Evolutionary conservation across 2,797 vertebrate species (phyloP), one percentile per base, ranked within the genome.

Genomic region (Lepus townsendii): DNA sequence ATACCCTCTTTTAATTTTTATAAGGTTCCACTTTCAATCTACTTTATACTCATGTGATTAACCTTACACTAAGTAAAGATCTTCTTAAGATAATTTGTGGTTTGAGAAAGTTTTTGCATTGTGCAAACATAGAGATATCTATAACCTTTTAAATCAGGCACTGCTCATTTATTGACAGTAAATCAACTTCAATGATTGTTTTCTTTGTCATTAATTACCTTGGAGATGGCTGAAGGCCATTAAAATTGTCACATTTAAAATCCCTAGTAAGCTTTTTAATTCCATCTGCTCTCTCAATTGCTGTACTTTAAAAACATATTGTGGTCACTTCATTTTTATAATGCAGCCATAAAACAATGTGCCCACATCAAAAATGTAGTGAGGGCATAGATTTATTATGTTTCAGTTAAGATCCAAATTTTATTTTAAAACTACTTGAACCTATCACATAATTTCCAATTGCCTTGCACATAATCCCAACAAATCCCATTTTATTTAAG

Each of bases 311-410:
- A 90, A 97, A 97, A 88, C 90, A 96, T 7, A 89, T 26, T 71
- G 4, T 0, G 85, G 71, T 60, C 14, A 93, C 92, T 97, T 97
- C 83, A 90, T 82, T 97, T 97, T 97, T 97, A 96, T 30, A 91
- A 22, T 73, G 20, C 38, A 94, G n/a, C 93, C 83, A 95, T 92
- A 97, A 97, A 97, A 96, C 95, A 97, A 92, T 97, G 78, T 90
- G 90, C 63, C 54, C 65, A 47, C 22, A 52, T 95, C n/a, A 90
- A 85, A 91, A 96, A n/a, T 96, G 78, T 72, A 88, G 27, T 96
- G 66, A 94, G 9, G 22, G 47, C 75, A 62, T 93, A 92, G 71
- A 75, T 94, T 78, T 66, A 91, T 77, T 83, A 42, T 62, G 91
- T 65, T 90, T 97, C 78, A 89, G 76, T 54, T 91, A 82, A 87